Evolutionary conservation across 2,113 vertebrate genomes (phyloP), one percentile per base, ranked within the genome.

Genomic region (Myodes glareolus): DNA sequence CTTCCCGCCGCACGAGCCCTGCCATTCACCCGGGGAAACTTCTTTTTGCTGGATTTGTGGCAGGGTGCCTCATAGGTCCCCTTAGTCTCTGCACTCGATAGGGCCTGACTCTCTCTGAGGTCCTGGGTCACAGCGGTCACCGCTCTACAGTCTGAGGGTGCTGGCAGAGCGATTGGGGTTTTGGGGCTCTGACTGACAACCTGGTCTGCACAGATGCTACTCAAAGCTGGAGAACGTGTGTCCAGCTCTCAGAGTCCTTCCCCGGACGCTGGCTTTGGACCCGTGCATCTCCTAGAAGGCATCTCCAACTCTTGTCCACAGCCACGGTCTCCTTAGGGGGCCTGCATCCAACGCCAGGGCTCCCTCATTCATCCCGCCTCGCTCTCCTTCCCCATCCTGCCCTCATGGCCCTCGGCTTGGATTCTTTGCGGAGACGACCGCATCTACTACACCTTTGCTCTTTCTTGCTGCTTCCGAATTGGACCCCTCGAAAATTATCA

Each of bases 401-500:
- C 19, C 39, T 81, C 52, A 4, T 33, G 89, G 88, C 88, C 73
- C 92, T 76, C 7, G 3, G 70, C 50, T 72, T 55, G 52, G n/a
- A 73, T 94, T 85, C 70, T n/a, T 89, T 11, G 75, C 17, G 21
- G 76, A 47, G n/a, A 27, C 23, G 39, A 88, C 39, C 6, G 10
- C 58, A 14, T 72, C 85, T 81, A 13, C 85, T 81, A 13, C 50
- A 95, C 86, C 78, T 86, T 87, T 89, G 81, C 61, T 47, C 67
- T 72, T 94, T 92, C 65, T 94, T 68, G 36, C 80, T 67, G 80
- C 25, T 95, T 95, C 47, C 68, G 65, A 68, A 87, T 50, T 23
- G 33, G 45, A 52, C 80, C 63, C 65, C 92, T 91, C 31, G 6
- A 39, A 94, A 90, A 85, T 50, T 39, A 55, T 92, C 78, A 39